Evolutionary conservation across 2,797 vertebrate genomes (phyloP).

Genomic region (Hapalemur alaotrensis): DNA sequence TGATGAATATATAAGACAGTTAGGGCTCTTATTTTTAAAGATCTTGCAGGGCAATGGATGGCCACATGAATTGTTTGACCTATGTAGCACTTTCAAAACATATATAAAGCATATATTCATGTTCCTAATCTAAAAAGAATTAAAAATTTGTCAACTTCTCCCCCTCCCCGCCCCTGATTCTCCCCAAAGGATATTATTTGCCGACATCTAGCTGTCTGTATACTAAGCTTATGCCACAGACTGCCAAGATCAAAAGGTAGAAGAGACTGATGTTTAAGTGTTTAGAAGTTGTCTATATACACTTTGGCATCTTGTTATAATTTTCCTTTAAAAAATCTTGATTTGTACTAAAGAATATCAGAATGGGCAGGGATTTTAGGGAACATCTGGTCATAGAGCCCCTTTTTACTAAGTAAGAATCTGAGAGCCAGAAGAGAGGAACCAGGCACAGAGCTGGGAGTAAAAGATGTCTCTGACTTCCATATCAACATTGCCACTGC

Average conservation of each 20-base stretch:
- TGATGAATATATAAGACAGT: background rate
- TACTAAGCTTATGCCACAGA: background rate
- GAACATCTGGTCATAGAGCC: background rate
- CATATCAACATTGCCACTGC: accelerated
- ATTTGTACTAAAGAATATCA: background rate
- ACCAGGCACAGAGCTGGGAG: background rate
- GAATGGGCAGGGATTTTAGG: background rate
- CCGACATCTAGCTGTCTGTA: background rate
- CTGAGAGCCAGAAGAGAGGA: background rate
- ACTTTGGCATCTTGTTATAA: background rate
- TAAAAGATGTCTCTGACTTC: background rate
- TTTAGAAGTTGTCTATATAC: background rate
- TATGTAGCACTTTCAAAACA: background rate
- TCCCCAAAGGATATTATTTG: no score
- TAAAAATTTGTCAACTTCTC: background rate
- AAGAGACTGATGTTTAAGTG: background rate
- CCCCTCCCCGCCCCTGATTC: accelerated
- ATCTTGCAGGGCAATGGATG: background rate
- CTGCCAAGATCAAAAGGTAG: background rate
- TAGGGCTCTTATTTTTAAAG: background rate
- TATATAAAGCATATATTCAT: background rate
- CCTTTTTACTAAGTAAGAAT: background rate
- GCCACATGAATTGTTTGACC: background rate
- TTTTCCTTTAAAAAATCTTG: constrained; percentile 4
- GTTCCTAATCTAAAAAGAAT: background rate